Conservation (phyloP, 2,113 vertebrate genomes). For the Ancistrus triradiatus region DNA sequence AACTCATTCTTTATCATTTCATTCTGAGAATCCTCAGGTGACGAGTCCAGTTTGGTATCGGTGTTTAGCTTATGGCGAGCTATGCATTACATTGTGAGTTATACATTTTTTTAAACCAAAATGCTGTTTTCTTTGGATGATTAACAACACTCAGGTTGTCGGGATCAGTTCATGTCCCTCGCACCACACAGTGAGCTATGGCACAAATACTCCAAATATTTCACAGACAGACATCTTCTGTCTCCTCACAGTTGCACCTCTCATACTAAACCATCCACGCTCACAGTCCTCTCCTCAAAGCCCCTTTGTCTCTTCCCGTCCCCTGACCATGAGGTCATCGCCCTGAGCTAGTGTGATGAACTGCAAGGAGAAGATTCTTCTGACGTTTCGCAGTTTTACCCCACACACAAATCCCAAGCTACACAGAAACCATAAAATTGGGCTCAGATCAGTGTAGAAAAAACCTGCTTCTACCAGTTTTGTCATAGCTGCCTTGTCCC, state of each 20-base stretch:
- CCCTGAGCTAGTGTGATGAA: conserved; percentile 7
- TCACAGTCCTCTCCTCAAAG: conserved; percentile 12
- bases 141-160: too few relatives aligned
- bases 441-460: conserved; percentile 11
- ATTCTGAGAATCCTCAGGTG: too few relatives aligned
- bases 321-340: conserved; percentile 31
- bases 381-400: conserved; percentile 27
- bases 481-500: conserved; percentile 62
- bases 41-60: too few relatives aligned
- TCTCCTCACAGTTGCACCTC: conserved; percentile 13
- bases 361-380: conserved; percentile 7
- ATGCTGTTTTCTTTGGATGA: too few relatives aligned
- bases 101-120: too few relatives aligned
- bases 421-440: conserved; percentile 7
- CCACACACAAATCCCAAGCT: conserved; percentile 6
- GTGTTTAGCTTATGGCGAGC: too few relatives aligned
- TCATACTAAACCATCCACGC: background rate
- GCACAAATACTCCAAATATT: conserved; percentile 21
- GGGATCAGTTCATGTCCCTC: conserved; percentile 10
- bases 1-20: too few relatives aligned
- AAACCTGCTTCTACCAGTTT: background rate
- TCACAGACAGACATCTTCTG: conserved; percentile 25
- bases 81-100: too few relatives aligned
- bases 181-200: conserved; percentile 1
- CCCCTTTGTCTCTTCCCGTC: conserved; percentile 32